Conservation (phyloP, 2,113 vertebrate species). For the Gymnobelideus leadbeateri region DNA sequence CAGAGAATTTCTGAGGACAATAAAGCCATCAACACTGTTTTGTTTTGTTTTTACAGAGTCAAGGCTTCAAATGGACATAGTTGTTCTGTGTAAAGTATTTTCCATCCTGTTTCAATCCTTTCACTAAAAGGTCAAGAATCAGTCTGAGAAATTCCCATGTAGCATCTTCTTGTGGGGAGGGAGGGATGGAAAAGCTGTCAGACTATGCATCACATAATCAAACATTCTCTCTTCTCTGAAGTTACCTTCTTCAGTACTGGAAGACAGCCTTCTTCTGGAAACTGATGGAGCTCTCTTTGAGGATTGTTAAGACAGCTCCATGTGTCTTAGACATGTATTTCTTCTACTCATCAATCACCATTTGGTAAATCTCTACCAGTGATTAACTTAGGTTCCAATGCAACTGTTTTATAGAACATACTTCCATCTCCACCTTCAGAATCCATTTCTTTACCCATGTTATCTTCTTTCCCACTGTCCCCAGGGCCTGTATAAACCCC, state of each 20-base stretch:
- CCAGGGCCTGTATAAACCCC: not conserved
- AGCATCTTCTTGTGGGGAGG: not conserved
- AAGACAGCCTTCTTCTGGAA: not conserved
- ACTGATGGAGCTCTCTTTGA: not conserved
- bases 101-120: not conserved
- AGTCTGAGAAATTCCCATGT: not conserved
- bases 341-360: not conserved
- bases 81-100: not conserved
- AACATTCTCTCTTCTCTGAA: not conserved
- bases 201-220: not conserved
- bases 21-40: not conserved
- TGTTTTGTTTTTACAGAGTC: not conserved
- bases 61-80: not conserved
- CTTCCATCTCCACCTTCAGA: not conserved
- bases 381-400: not conserved
- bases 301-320: not conserved
- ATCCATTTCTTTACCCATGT: not conserved
- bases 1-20: not conserved
- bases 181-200: not conserved
- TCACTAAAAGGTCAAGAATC: not conserved
- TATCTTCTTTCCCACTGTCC: not conserved
- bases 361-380: not conserved
- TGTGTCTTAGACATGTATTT: not conserved
- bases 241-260: not conserved
- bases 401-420: not conserved